phyloP scores from a whole-genome alignment of 2,797 vertebrate species.

The Synanceia verrucosa region DNA sequence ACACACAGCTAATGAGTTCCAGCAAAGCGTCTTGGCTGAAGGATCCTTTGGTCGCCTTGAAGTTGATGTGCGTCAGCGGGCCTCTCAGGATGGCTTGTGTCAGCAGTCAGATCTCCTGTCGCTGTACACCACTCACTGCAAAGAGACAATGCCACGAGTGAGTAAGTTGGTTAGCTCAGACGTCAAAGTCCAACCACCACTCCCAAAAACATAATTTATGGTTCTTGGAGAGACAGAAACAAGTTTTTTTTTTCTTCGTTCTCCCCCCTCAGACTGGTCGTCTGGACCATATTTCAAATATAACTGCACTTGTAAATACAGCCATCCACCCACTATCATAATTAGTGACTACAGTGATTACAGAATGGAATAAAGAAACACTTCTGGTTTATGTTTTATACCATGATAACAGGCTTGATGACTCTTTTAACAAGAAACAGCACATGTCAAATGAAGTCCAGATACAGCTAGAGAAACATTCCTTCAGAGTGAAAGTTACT shows the following conservation, averaged over 20 bases:
- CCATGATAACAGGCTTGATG: conserved; percentile 56
- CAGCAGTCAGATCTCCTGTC: conserved; percentile 58
- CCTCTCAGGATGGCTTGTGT: conserved; percentile 45
- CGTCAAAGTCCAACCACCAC: conserved; percentile 74
- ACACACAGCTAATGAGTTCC: conserved; percentile 35
- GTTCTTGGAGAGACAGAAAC: conserved; percentile 61
- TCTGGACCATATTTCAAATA: conserved; percentile 64
- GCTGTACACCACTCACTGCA: conserved; percentile 46
- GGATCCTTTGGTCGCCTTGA: conserved; percentile 12
- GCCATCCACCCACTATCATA: conserved; percentile 60
- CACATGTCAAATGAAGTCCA: conserved; percentile 58
- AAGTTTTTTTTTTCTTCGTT: conserved; percentile 32
- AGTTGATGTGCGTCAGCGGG: conserved; percentile 56
- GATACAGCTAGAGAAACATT: conserved; percentile 67
- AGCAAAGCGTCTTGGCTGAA: conserved; percentile 52
- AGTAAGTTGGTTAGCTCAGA: conserved; percentile 64
- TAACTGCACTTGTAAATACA: conserved; percentile 68
- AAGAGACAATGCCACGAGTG: conserved; percentile 60
- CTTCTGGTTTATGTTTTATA: conserved; percentile 65
- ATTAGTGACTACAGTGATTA: conserved; percentile 64
- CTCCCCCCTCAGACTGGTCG: conserved; percentile 38
- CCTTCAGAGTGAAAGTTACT: conserved; percentile 47
- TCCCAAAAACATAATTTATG: conserved; percentile 76
- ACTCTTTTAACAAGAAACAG: conserved; percentile 56
- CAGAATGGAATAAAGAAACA: conserved; percentile 43